phyloP scores from a whole-genome alignment of 2,888 invertebrate species.

The Anagyrus pseudococci region DNA sequence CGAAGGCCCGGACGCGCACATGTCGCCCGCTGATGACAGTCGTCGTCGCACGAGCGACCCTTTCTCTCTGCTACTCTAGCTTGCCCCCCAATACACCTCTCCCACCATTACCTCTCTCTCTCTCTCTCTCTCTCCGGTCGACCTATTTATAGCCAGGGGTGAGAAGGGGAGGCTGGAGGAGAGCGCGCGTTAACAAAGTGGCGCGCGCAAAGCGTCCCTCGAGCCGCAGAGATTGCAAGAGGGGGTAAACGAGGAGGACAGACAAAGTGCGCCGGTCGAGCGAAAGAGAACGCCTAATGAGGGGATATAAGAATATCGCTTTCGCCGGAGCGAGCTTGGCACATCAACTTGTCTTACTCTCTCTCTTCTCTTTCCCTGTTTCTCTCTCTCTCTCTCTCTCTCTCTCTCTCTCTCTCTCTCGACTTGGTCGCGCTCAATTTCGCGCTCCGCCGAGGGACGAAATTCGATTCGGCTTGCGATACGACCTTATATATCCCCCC shows the following conservation, averaged over 20 bases:
- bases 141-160: background rate
- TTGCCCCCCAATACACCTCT: too few species aligned
- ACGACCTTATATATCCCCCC: background rate
- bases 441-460: slow-evolving; percentile 33
- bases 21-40: slow-evolving; percentile 4
- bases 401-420: slow-evolving; percentile 23
- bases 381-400: too few species aligned
- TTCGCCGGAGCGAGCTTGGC: slow-evolving; percentile 19
- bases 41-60: background rate
- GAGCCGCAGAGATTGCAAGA: slow-evolving; percentile 13
- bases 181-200: slow-evolving; percentile 20
- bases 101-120: too few species aligned
- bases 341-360: too few species aligned
- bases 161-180: background rate
- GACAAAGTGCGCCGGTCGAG: slow-evolving; percentile 1
- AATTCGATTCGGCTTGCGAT: slow-evolving; percentile 27
- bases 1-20: slow-evolving; percentile 4
- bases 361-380: too few species aligned
- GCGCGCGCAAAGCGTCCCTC: slow-evolving; percentile 6
- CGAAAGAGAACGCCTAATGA: slow-evolving; percentile 29
- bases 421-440: slow-evolving; percentile 42
- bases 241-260: background rate
- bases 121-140: background rate
- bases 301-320: slow-evolving; percentile 34
- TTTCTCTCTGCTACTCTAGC: background rate